phyloP scores from a whole-genome alignment of 2,113 vertebrate genomes.

The Salvelinus alpinus region DNA sequence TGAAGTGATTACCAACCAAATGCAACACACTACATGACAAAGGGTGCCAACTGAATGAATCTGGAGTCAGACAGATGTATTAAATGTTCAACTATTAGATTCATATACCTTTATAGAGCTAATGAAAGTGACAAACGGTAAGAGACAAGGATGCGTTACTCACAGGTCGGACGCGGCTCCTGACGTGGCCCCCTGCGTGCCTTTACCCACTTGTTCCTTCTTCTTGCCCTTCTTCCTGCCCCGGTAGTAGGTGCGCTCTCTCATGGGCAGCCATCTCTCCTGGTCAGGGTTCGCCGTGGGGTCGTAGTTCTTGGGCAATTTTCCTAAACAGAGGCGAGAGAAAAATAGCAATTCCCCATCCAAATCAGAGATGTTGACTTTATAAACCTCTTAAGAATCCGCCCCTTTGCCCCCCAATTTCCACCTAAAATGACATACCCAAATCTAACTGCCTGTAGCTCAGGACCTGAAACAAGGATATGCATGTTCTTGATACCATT shows the following conservation, averaged over 20 bases:
- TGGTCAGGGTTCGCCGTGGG: slow-evolving; percentile 89
- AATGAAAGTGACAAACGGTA: too few species aligned
- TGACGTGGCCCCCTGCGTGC: slow-evolving; percentile 90
- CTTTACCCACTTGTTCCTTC: slow-evolving; percentile 97
- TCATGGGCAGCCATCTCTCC: slow-evolving; percentile 96
- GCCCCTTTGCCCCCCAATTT: too few species aligned
- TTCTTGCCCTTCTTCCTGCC: slow-evolving; percentile 99
- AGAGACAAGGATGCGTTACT: slow-evolving; percentile 63
- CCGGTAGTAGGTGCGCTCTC: slow-evolving; percentile 92
- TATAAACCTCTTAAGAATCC: too few species aligned
- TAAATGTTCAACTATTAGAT: too few species aligned
- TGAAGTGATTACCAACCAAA: too few species aligned
- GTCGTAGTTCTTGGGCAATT: slow-evolving; percentile 94
- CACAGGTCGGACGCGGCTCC: slow-evolving; percentile 87
- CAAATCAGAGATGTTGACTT: too few species aligned
- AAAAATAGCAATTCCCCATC: not conserved
- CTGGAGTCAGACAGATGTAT: not conserved
- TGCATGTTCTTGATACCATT: too few species aligned
- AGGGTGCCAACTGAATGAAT: not conserved
- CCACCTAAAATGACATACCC: too few species aligned
- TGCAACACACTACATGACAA: not conserved
- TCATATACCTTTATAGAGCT: too few species aligned
- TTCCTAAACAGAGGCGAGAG: slow-evolving; percentile 74
- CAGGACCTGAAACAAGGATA: too few species aligned
- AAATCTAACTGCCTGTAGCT: too few species aligned